phyloP scores from a whole-genome alignment of 2,797 vertebrate genomes.

The Staurois parvus region DNA sequence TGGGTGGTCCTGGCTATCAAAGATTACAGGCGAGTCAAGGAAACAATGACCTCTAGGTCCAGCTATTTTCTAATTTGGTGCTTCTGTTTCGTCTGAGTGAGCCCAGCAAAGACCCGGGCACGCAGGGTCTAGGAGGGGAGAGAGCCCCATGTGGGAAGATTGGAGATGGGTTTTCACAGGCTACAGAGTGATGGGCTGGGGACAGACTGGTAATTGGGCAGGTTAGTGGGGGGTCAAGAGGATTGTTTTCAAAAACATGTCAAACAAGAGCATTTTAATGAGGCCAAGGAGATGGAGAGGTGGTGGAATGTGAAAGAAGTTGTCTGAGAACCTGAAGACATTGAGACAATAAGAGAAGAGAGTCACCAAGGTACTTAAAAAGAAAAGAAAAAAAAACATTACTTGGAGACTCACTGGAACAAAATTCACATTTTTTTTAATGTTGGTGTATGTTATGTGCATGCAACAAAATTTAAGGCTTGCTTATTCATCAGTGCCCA shows the following conservation, averaged over 20 bases:
- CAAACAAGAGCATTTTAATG: conserved; percentile 22
- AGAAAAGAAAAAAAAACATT: no score
- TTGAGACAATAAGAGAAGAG: background rate
- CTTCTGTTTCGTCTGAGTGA: conserved; percentile 12
- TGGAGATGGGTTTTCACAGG: conserved; percentile 1
- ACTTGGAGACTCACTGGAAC: no score
- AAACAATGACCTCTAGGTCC: background rate
- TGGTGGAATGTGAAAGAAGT: background rate
- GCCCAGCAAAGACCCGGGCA: background rate
- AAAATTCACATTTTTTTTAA: no score
- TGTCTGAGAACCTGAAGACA: background rate
- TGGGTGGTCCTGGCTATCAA: conserved; percentile 33
- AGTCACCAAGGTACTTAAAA: background rate
- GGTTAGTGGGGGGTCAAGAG: conserved; percentile 25
- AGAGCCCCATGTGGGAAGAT: conserved; percentile 14
- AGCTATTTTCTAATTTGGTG: conserved; percentile 10
- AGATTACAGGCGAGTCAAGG: background rate
- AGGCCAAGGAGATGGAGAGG: background rate
- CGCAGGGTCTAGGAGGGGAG: background rate
- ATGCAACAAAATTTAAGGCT: no score
- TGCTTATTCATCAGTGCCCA: no score
- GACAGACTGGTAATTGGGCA: conserved; percentile 24
- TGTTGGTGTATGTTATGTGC: no score
- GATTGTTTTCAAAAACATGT: conserved; percentile 29
- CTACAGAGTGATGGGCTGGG: conserved; percentile 4